These are phyloP conservation scores for Stichodactyla mertensii DNA, from an alignment of 64 coral and sea anemone genomes.

Conservation along the genomic window DNA sequence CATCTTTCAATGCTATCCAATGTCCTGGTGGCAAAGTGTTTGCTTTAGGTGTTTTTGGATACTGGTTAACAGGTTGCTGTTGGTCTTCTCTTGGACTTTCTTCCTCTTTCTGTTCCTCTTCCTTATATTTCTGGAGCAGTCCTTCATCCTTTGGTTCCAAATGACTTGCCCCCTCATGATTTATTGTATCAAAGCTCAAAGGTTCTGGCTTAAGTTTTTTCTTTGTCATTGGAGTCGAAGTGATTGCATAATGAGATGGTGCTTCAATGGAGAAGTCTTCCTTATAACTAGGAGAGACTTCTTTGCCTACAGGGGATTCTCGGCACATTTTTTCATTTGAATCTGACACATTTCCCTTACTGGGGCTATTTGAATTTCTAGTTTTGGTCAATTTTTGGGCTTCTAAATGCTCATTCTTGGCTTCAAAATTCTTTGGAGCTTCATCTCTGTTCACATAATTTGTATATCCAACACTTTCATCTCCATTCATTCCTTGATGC, in stretches of 20 bases:
- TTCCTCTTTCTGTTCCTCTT: neutral
- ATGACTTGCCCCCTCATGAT: neutral
- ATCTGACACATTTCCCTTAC: neutral
- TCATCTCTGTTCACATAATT: neutral
- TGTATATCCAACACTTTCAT: neutral
- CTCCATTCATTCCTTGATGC: neutral
- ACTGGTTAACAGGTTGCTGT: neutral
- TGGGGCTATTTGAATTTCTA: neutral
- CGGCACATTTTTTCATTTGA: neutral
- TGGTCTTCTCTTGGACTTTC: neutral
- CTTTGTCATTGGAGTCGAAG: conserved; percentile 61
- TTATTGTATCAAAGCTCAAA: conserved; percentile 28
- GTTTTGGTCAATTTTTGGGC: neutral
- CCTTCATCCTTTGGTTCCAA: neutral
- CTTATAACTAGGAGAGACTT: neutral
- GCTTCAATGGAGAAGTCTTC: neutral
- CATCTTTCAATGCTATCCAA: conserved; percentile 85
- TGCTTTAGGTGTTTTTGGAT: conserved; percentile 35
- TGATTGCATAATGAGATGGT: conserved; percentile 21
- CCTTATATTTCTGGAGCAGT: neutral
- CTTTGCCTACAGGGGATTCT: conserved; percentile 24
- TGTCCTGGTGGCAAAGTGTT: conserved; percentile 47
- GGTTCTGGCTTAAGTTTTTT: conserved; percentile 42
- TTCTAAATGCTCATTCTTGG: neutral
- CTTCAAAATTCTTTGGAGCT: neutral